Conservation (phyloP, 2,888 invertebrate species). For the Allophyes oxyacanthae region DNA sequence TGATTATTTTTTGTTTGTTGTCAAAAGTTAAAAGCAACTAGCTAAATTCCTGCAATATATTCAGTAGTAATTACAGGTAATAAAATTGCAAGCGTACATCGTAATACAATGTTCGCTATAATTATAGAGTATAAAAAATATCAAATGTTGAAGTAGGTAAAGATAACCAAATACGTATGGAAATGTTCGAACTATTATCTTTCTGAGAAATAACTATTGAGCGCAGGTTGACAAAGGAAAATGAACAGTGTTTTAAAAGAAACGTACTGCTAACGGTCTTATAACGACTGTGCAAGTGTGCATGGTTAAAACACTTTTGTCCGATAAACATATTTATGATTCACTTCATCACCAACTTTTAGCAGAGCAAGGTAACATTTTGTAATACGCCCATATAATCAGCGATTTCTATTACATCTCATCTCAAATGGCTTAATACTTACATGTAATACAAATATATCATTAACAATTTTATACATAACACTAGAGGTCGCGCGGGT, state of each 20-base stretch:
- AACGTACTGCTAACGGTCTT: slow-evolving; percentile 6
- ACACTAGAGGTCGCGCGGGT: too few species aligned
- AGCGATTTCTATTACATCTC: slow-evolving; percentile 11
- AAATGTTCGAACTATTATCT: slow-evolving; percentile 26
- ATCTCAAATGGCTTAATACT: slow-evolving; percentile 27
- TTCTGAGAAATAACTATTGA: slow-evolving; percentile 42
- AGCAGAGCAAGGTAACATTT: neutral
- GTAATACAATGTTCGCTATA: slow-evolving; percentile 18
- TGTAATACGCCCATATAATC: slow-evolving; percentile 7
- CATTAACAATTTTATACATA: slow-evolving; percentile 23
- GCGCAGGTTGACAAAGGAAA: slow-evolving; percentile 20
- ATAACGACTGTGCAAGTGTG: neutral
- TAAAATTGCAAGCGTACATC: slow-evolving; percentile 19
- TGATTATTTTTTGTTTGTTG: slow-evolving; percentile 25
- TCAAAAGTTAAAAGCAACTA: slow-evolving; percentile 29
- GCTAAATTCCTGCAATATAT: slow-evolving; percentile 24
- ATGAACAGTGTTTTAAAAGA: slow-evolving; percentile 17
- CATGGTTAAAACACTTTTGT: slow-evolving; percentile 14
- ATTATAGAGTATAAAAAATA: slow-evolving; percentile 45
- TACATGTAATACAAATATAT: slow-evolving; percentile 29
- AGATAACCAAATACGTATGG: slow-evolving; percentile 14
- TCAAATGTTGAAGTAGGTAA: slow-evolving; percentile 29
- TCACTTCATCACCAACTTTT: neutral
- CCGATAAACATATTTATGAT: slow-evolving; percentile 1
- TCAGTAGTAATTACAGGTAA: slow-evolving; percentile 23